Percentiles rank a stretch among this genome's conserved stretches.
Evolutionary conservation across 2,113 vertebrate genomes (phyloP).

Genomic region (Sylvietta virens): DNA sequence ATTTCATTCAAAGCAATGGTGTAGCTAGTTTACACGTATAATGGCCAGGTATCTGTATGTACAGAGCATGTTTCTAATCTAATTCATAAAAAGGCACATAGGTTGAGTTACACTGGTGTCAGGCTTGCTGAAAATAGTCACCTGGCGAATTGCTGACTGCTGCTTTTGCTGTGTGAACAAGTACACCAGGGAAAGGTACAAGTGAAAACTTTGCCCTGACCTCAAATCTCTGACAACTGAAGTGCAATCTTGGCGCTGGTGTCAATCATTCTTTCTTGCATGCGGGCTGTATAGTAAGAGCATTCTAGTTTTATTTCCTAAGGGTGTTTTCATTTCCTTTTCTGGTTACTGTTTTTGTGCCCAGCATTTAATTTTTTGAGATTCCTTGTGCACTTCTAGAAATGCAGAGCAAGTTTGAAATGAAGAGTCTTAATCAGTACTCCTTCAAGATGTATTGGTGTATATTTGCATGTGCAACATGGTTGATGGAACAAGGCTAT

Average conservation of each 20-base stretch:
- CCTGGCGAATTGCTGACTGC: not conserved
- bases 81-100: not conserved
- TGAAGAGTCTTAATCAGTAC: not conserved
- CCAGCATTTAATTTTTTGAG: not conserved
- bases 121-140: not conserved
- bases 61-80: not conserved
- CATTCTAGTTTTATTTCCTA: not conserved
- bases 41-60: not conserved
- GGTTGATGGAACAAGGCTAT: not conserved
- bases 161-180: not conserved
- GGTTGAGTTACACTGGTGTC: not conserved
- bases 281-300: not conserved
- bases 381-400: not conserved
- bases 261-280: not conserved
- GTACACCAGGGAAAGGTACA: not conserved
- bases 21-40: not conserved
- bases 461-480: rapidly evolving
- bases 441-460: not conserved
- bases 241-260: not conserved
- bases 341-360: not conserved
- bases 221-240: not conserved
- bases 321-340: not conserved
- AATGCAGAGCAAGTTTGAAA: not conserved
- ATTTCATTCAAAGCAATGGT: not conserved
- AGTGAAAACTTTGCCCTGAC: not conserved